These are phyloP conservation scores for Miopithecus talapoin DNA, from an alignment of 2,797 vertebrate species.

Conservation along the genomic window DNA sequence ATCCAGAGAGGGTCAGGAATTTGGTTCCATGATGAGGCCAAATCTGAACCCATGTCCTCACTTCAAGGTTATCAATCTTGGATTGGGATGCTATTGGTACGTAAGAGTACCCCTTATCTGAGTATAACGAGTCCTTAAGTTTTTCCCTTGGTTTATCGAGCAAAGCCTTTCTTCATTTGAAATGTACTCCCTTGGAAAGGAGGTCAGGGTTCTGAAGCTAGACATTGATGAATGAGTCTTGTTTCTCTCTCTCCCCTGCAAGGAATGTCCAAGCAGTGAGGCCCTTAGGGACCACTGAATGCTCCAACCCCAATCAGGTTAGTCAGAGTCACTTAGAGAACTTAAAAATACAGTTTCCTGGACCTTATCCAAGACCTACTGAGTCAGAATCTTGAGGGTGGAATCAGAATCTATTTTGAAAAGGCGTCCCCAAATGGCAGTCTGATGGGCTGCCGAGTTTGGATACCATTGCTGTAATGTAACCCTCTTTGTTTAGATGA, in stretches of 20 bases:
- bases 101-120: not conserved
- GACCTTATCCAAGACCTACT: not conserved
- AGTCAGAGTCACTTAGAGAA: not conserved
- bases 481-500: not conserved
- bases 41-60: not conserved
- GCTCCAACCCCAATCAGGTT: not conserved
- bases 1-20: not conserved
- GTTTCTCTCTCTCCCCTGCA: not conserved
- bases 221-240: not conserved
- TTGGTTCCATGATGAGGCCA: not conserved
- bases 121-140: not conserved
- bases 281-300: not conserved
- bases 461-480: not conserved
- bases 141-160: constrained; percentile 3
- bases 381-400: not conserved
- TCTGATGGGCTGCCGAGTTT: not conserved
- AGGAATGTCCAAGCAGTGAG: not conserved
- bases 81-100: not conserved
- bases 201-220: not conserved
- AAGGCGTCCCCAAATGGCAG: not conserved
- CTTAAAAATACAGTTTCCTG: not conserved
- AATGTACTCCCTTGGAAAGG: not conserved
- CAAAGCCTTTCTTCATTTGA: constrained; percentile 15
- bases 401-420: not conserved
- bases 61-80: not conserved